phyloP scores from a whole-genome alignment of 2,113 vertebrate genomes.

The Empidonax alnorum region DNA sequence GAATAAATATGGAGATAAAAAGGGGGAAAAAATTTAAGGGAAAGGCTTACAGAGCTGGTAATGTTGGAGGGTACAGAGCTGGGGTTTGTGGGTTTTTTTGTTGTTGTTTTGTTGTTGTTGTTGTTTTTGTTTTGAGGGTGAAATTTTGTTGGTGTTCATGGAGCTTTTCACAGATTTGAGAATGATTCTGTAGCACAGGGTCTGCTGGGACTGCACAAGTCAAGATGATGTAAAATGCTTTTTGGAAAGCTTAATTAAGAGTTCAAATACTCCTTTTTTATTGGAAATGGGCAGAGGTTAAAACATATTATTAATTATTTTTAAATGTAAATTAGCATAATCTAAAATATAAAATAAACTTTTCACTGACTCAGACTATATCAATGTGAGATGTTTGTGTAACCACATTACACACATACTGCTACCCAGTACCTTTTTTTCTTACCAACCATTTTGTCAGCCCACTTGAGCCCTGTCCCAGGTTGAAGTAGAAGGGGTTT shows the following conservation, averaged over 20 bases:
- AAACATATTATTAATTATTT: background rate
- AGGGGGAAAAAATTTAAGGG: background rate
- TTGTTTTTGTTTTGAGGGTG: background rate
- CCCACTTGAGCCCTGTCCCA: background rate
- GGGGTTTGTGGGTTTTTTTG: background rate
- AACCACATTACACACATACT: rapidly evolving
- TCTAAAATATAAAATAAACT: background rate
- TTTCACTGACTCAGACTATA: background rate
- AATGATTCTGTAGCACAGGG: background rate
- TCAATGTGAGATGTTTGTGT: background rate
- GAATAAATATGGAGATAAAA: background rate
- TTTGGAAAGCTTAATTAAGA: background rate
- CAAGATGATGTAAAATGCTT: background rate
- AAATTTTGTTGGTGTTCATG: background rate
- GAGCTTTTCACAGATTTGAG: background rate
- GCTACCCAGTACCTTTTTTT: background rate
- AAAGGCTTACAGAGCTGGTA: background rate
- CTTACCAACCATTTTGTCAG: background rate
- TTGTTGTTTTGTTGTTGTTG: too few relatives aligned
- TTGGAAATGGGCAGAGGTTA: background rate
- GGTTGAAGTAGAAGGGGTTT: background rate
- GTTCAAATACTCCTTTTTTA: background rate
- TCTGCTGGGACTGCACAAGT: background rate
- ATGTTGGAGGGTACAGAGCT: background rate
- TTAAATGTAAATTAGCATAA: background rate